Percentiles rank a stretch among this genome's conserved stretches.
phyloP scores from a whole-genome alignment of 2,797 vertebrate species.

The Heliangelus exortis region DNA sequence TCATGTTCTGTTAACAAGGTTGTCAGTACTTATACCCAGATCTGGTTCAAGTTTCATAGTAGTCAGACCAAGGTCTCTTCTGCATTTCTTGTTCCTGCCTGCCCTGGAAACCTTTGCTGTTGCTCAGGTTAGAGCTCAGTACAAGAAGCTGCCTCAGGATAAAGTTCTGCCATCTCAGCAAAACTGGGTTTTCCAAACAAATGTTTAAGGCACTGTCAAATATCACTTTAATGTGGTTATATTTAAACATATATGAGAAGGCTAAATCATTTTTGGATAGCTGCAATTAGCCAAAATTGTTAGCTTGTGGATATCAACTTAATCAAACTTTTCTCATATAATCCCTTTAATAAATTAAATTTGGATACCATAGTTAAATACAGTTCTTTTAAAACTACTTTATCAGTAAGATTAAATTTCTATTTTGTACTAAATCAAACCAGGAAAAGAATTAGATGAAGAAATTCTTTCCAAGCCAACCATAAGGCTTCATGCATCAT shows the following conservation, averaged over 20 bases:
- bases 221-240: slow-evolving; percentile 36
- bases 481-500: not conserved
- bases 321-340: slow-evolving; percentile 19
- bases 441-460: slow-evolving; percentile 1
- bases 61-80: not conserved
- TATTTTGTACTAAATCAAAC: not conserved
- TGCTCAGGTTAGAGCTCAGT: not conserved
- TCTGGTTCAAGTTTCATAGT: not conserved
- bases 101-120: slow-evolving; percentile 1
- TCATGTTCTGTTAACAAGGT: not conserved
- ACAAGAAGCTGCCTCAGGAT: slow-evolving; percentile 39
- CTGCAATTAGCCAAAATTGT: not conserved
- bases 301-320: not conserved
- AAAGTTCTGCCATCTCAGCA: slow-evolving; percentile 36
- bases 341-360: slow-evolving; percentile 6
- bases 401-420: slow-evolving; percentile 10
- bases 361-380: not conserved
- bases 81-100: slow-evolving; percentile 39
- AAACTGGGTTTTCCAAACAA: not conserved
- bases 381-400: not conserved
- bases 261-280: slow-evolving; percentile 13
- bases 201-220: slow-evolving; percentile 28
- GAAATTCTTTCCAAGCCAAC: not conserved
- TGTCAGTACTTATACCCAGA: not conserved
- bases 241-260: not conserved